Evolutionary conservation across 2,797 vertebrate genomes (phyloP).

Genomic region (Philypnodon macrostomus): DNA sequence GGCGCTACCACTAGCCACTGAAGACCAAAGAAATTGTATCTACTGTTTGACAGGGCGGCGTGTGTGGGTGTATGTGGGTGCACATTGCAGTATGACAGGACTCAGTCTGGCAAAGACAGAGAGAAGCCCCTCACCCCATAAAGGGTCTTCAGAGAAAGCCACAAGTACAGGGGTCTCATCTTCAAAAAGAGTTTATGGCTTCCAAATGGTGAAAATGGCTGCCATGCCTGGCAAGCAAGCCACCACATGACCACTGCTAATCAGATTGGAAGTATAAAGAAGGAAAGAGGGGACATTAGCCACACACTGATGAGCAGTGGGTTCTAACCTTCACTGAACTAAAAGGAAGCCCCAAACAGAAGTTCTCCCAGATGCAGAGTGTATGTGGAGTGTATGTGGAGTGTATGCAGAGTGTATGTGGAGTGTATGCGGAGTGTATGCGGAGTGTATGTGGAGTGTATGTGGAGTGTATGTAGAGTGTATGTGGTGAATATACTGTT

Average conservation of each 20-base stretch:
- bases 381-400: too few species aligned
- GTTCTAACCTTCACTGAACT: conserved; percentile 32
- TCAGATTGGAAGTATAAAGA: conserved; percentile 65
- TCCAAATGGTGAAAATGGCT: conserved; percentile 80
- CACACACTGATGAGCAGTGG: conserved; percentile 65
- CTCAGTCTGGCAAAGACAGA: conserved; percentile 69
- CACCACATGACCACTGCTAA: conserved; percentile 61
- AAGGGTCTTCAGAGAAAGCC: conserved; percentile 74
- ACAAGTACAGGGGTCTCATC: conserved; percentile 80
- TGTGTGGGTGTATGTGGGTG: conserved; percentile 32
- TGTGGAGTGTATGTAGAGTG: too few species aligned
- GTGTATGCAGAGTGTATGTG: too few species aligned
- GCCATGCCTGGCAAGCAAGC: conserved; percentile 64
- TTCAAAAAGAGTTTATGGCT: conserved; percentile 78
- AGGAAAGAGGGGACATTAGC: conserved; percentile 44
- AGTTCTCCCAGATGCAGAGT: conserved; percentile 21
- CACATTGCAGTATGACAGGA: conserved; percentile 48
- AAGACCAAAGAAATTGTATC: conserved; percentile 62
- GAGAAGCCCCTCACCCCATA: conserved; percentile 72
- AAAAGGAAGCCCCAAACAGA: conserved; percentile 35
- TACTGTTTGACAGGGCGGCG: conserved; percentile 50
- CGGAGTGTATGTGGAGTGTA: conserved; percentile 19
- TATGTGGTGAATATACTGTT: conserved; percentile 21
- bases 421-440: too few species aligned
- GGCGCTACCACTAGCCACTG: conserved; percentile 66